These are phyloP conservation scores for Channa argus DNA, from an alignment of 2,113 vertebrate genomes.

Conservation along the genomic window DNA sequence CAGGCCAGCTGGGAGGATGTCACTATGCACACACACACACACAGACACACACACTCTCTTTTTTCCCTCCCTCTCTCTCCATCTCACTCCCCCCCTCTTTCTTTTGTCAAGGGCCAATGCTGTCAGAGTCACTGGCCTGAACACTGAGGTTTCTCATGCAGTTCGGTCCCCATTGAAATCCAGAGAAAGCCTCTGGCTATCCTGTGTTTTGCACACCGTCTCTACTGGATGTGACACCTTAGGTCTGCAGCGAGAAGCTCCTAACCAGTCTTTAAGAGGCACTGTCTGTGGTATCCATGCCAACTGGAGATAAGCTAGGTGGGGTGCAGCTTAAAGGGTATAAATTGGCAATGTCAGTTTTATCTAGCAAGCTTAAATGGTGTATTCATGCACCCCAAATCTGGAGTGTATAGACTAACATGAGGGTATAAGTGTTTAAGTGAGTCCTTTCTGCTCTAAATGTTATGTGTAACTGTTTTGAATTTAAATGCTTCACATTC, in stretches of 20 bases:
- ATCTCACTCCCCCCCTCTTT: conserved; percentile 24
- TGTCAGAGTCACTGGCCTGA: conserved; percentile 54
- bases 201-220: conserved; percentile 36
- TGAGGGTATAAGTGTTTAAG: not conserved
- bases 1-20: conserved; percentile 81
- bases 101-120: conserved; percentile 65
- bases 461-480: not conserved
- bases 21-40: conserved; percentile 49
- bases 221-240: conserved; percentile 47
- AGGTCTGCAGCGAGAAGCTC: conserved; percentile 19
- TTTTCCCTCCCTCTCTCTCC: conserved; percentile 9
- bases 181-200: conserved; percentile 48
- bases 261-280: conserved; percentile 9
- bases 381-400: conserved; percentile 16
- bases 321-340: conserved; percentile 45
- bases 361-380: conserved; percentile 19
- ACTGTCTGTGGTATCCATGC: conserved; percentile 15
- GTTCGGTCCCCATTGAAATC: conserved; percentile 40
- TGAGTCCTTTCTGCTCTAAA: not conserved
- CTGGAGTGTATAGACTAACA: conserved; percentile 19
- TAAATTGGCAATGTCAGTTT: conserved; percentile 32
- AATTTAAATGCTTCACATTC: not conserved
- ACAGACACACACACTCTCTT: not conserved
- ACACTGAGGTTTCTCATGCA: conserved; percentile 69
- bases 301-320: conserved; percentile 44